Conservation (phyloP, 2,888 invertebrate species). For the Sarcophaga subvicina region DNA sequence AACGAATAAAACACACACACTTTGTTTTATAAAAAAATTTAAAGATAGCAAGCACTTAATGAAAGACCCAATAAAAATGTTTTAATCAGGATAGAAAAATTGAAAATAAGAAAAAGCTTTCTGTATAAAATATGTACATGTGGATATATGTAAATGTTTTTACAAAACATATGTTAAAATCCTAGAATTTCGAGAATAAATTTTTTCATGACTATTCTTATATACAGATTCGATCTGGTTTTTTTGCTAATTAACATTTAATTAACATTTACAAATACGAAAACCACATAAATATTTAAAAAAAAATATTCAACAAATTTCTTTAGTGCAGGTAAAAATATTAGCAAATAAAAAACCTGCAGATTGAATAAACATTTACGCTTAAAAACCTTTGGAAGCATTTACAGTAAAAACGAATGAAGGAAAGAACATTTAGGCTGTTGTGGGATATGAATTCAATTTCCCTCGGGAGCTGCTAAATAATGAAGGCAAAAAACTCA, state of each 20-base stretch:
- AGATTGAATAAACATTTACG: conserved; percentile 55
- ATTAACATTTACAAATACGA: neutral
- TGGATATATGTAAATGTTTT: too few relatives aligned
- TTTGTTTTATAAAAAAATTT: too few relatives aligned
- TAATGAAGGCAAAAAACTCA: conserved; percentile 45
- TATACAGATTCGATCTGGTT: too few relatives aligned
- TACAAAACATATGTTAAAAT: too few relatives aligned
- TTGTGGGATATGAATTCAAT: conserved; percentile 57
- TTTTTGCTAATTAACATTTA: neutral
- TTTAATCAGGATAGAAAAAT: too few relatives aligned
- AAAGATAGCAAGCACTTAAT: too few relatives aligned
- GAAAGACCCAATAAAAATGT: too few relatives aligned
- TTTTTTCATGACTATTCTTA: too few relatives aligned
- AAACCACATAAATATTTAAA: neutral
- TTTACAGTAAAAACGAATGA: conserved; percentile 41
- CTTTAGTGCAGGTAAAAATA: conserved; percentile 35
- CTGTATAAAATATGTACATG: too few relatives aligned
- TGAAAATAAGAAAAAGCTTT: too few relatives aligned
- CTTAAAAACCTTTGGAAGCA: conserved; percentile 28
- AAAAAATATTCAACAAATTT: neutral
- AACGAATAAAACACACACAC: too few relatives aligned
- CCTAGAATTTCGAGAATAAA: too few relatives aligned
- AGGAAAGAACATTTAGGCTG: conserved; percentile 26
- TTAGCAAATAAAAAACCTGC: neutral
- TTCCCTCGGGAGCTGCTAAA: conserved; percentile 70